Evolutionary conservation across 2,113 vertebrate species (phyloP), one percentile per base, ranked within the genome.

Genomic region (Gnathonemus echidnorhynchus): DNA sequence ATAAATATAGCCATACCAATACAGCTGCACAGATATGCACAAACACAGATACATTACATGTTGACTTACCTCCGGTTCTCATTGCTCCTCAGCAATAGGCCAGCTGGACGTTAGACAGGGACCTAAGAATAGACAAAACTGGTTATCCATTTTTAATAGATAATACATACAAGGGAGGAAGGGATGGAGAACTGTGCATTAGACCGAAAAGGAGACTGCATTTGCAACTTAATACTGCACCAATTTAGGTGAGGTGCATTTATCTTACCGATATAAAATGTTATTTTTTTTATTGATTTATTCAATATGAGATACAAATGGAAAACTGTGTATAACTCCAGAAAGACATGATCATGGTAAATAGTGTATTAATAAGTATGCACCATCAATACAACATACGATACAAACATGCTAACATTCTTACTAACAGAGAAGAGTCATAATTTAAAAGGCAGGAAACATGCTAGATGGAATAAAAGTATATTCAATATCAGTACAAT

Each of bases 121-220:
- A 86, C 83, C 83, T 86, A 86, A 46, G 83, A 86, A 46, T 86
- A 86, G 45, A 86, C 45, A 86, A 84, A 84, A 77, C 70, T 17
- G 31, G 83, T 86, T 86, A 86, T 86, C 45, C 45, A 86, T 86
- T 86, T 86, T 86, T 13, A 86, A n/a, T 46, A 46, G 21, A 46
- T 85, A 85, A 48, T 86, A 49, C 83, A 86, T 86, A 86, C 83
- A 86, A 86, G 42, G 7, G 21, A 86, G 83, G 83, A 85, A 45
- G 42, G 45, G 21, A 80, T 8, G 15, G 45, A 86, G 42, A 86
- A 86, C 83, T 86, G 83, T 84, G 39, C 39, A 84, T 84, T 84
- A 84, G 39, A 84, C 80, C 80, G 39, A 45, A 84, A 84, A 84
- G 80, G 39, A 84, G 80, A 84, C 39, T 24, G 80, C 42, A 84